phyloP scores from a whole-genome alignment of 2,113 vertebrate genomes.

The Phasianus colchicus region DNA sequence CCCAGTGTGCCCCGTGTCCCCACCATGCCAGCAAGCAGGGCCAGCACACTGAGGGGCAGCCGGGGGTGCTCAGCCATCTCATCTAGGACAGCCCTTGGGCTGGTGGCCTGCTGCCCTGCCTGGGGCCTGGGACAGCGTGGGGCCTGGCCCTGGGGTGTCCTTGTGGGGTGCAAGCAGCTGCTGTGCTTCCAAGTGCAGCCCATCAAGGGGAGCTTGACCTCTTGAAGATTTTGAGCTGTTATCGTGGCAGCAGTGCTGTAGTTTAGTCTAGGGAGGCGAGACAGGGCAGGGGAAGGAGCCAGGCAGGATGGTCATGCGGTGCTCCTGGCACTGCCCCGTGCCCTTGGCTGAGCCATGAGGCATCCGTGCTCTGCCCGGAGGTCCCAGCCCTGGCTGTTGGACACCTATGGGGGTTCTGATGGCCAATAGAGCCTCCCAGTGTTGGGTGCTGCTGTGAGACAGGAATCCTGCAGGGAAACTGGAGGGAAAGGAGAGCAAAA shows the following conservation, averaged over 20 bases:
- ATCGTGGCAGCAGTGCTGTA: neutral
- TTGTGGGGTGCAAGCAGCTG: neutral
- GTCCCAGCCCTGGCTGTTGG: neutral
- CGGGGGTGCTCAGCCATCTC: too few relatives aligned
- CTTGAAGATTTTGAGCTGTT: neutral
- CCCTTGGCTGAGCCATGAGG: accelerated
- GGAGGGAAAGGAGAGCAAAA: neutral
- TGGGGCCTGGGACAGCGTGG: neutral
- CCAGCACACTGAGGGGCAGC: too few relatives aligned
- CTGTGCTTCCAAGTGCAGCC: neutral
- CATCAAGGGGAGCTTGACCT: neutral
- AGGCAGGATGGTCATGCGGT: accelerated
- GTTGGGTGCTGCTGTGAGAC: accelerated
- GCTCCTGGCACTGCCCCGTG: accelerated
- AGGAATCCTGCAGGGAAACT: neutral
- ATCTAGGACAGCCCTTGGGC: too few relatives aligned
- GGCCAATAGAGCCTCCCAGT: neutral
- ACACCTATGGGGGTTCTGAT: accelerated
- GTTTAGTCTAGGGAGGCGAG: neutral
- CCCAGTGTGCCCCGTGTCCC: neutral
- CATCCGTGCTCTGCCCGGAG: neutral
- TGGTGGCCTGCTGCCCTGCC: neutral
- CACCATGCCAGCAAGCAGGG: too few relatives aligned
- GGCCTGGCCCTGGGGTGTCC: neutral
- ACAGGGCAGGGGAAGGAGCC: neutral